Evolutionary conservation across 2,113 vertebrate species (phyloP).

Genomic region (Lutjanus erythropterus): DNA sequence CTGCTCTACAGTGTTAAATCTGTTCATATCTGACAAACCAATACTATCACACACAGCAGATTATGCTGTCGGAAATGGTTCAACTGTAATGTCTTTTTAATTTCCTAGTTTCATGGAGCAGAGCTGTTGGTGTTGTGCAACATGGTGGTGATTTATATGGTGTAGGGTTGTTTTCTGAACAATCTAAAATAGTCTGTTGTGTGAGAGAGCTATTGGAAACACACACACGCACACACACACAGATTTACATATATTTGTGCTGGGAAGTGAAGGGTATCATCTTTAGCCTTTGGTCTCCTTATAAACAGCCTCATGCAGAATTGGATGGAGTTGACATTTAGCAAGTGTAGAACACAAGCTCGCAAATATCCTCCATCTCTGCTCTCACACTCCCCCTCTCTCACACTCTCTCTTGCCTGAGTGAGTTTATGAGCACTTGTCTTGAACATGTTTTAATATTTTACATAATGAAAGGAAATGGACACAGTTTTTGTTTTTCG

Average conservation of each 20-base stretch:
- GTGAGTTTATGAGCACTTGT: neutral
- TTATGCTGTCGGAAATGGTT: neutral
- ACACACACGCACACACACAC: too few species aligned
- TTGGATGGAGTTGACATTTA: constrained; percentile 74
- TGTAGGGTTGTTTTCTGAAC: neutral
- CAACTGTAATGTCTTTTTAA: constrained; percentile 16
- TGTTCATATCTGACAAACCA: neutral
- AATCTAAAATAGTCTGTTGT: neutral
- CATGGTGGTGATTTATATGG: constrained; percentile 2
- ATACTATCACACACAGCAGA: neutral
- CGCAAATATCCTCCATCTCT: constrained; percentile 20
- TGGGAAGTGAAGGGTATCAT: constrained; percentile 32
- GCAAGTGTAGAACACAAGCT: constrained; percentile 52
- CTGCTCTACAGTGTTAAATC: neutral
- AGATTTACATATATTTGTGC: constrained; percentile 16
- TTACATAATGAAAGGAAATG: neutral
- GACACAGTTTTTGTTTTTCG: neutral
- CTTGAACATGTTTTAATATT: neutral
- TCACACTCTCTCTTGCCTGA: neutral
- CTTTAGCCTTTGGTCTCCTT: constrained; percentile 51
- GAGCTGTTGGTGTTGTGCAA: neutral
- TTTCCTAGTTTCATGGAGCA: neutral
- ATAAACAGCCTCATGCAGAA: constrained; percentile 50
- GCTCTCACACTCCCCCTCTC: constrained; percentile 6
- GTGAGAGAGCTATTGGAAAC: neutral